Base-by-base conservation (phyloP, 2,113 vertebrate species). In the Herpetotheres cachinnans region DNA sequence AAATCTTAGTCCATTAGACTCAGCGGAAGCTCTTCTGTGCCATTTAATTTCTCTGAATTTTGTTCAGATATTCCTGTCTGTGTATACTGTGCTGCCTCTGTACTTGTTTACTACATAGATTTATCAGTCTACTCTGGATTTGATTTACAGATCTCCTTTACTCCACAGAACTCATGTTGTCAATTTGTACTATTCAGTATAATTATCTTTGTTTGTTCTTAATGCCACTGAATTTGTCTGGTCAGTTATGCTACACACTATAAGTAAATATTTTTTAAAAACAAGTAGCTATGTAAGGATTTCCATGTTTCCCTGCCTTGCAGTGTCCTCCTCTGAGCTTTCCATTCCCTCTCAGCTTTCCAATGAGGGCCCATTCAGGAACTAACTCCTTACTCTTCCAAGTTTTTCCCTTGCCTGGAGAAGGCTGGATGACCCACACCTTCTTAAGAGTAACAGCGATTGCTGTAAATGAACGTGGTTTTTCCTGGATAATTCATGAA, bases 241-340 rank as follows among this genome's bases (percentile, higher is more conserved):
- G 58, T 90, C 71, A 16, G 32, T 80, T 90, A 50, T 26, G 36
- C 79, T 81, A 32, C 30, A 66, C 16, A 16, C 66, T 80, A 65
- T 36, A 88, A 92, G 84, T 67, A 94, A 93, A 80, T 93, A 30
- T 80, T 93, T 92, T 94, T 66, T 38, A 47, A 86, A 82, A 93
- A 86, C 2, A 34, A 18, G 10, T 29, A 9, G 56, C 46, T 58
- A 3, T 18, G 32, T 54, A 73, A 70, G 17, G 38, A 63, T 71
- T 90, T 65, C 54, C 32, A 85, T 73, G 38, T 40, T 86, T 77
- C 46, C 46, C 13, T 3, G 3, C 78, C 26, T 58, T 58, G 38
- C 42, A 42, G 25, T 32, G 19, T 40, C 30, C 3, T 82, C 25
- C 24, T 67, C 66, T 72, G 36, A 1, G 1, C 47, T 81, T 86